Base-by-base conservation (phyloP, 2,888 invertebrate genomes). In the Nymphalis polychloros region DNA sequence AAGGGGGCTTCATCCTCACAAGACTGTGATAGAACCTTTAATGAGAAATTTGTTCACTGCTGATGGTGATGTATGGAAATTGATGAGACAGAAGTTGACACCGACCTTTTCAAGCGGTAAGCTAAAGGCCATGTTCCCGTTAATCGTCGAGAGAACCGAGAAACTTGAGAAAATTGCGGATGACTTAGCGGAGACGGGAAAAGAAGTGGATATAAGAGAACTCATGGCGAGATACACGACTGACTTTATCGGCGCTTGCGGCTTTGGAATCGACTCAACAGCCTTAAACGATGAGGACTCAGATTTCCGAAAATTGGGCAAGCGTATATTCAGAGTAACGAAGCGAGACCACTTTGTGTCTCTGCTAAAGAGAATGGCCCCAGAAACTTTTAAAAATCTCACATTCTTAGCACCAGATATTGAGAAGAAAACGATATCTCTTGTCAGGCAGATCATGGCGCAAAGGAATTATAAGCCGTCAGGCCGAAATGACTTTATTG, bases 31-130 rank as follows among this genome's bases (percentile, higher is more conserved):
- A 0, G 82, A 83, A 60, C 79, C 79, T 4, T 49, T 82, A 8
- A 63, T 81, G 60, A 75, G 75, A 35, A 84, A 83, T 59, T 62
- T 85, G 16, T 79, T 84, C 55, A 68, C 74, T 3, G 78, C 75
- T 19, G 81, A 83, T 27, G 84, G 83, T 1, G 82, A 84, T 20
- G 71, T 75, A 5, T 86, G 86, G 86, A 81, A 75, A 68, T 69
- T 81, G 35, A 69, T 82, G 64, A 76, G 86, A 23, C 79, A 81
- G 49, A 79, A 81, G 59, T 60, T 84, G 19, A 81, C 83, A 8
- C 81, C 84, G 0, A 76, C 79, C 5, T 85, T 84, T 48, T 79
- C 83, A 4, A 77, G 79, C 16, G 79, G 75, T 0, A 76, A 77
- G 55, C 49, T 84, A 0, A 84, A 81, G 68, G 79, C 81, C 13